Percentiles rank a stretch among this genome's conserved stretches.
These are phyloP conservation scores for Erebia aethiops DNA, from an alignment of 2,888 invertebrate genomes.

Conservation along the genomic window DNA sequence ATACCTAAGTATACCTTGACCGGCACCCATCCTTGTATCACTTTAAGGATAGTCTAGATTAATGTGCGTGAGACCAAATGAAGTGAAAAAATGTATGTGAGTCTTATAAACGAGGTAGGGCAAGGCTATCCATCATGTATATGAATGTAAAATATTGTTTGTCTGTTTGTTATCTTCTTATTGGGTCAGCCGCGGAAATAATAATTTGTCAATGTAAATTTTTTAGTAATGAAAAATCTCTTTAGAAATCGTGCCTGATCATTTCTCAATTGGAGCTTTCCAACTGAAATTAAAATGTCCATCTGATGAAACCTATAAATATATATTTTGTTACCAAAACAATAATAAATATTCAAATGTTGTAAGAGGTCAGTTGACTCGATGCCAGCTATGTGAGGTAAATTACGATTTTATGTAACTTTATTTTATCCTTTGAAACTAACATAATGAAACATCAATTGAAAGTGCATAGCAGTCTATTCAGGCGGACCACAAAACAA, in stretches of 20 bases:
- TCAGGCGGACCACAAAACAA: no score
- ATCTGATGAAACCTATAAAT: no score
- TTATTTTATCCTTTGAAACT: slow-evolving; percentile 5
- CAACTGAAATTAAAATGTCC: no score
- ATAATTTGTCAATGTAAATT: no score
- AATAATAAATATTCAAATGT: no score
- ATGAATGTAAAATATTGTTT: neutral
- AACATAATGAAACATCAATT: slow-evolving; percentile 3
- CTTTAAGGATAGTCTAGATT: slow-evolving; percentile 34
- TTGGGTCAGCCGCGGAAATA: no score
- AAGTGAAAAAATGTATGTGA: neutral
- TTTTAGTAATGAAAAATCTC: no score
- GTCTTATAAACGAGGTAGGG: neutral
- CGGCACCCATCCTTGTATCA: slow-evolving; percentile 33
- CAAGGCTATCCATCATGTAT: neutral
- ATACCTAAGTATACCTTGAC: slow-evolving; percentile 26
- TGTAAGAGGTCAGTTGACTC: neutral
- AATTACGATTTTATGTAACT: neutral
- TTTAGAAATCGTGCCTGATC: no score
- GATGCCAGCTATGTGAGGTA: no score
- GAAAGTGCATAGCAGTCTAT: neutral
- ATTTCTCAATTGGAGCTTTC: no score
- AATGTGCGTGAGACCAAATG: slow-evolving; percentile 14
- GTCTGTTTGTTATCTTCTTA: no score
- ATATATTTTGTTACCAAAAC: no score